Percentiles rank a stretch among this genome's conserved stretches.
phyloP scores from a whole-genome alignment of 2,797 vertebrate genomes.

The Enteromius argenteus region DNA sequence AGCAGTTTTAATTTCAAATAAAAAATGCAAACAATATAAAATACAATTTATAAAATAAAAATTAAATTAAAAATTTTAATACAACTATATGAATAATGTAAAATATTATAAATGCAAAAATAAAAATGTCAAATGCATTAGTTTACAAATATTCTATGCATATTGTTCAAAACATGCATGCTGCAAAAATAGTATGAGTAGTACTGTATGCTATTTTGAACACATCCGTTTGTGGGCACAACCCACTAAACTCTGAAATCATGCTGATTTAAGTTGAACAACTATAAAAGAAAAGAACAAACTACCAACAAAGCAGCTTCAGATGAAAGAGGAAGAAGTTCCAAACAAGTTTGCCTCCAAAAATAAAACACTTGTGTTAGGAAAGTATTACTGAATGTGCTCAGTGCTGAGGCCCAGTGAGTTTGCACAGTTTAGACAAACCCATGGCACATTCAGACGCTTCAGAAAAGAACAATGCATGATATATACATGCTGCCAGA shows the following conservation, averaged over 20 bases:
- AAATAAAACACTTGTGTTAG: neutral
- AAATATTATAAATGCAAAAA: neutral
- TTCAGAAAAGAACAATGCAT: neutral
- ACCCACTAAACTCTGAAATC: slow-evolving; percentile 6
- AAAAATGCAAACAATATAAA: neutral
- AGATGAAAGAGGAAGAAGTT: neutral
- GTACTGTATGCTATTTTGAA: neutral
- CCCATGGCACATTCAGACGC: neutral
- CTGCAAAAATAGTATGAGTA: neutral
- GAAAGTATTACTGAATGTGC: neutral
- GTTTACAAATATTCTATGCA: neutral
- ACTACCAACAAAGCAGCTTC: neutral
- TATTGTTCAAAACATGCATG: neutral
- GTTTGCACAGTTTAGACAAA: neutral
- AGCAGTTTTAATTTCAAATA: neutral
- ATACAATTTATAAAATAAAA: no score
- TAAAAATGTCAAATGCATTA: neutral
- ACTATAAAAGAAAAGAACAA: neutral
- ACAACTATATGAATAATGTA: neutral
- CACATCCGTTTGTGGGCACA: neutral
- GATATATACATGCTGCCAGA: neutral
- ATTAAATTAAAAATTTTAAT: neutral
- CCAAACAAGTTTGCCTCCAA: no score
- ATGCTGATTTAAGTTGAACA: slow-evolving; percentile 8
- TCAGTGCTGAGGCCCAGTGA: neutral